Percentiles rank a stretch among this genome's conserved stretches.
Conservation (phyloP, 2,113 vertebrate genomes). For the Pygoscelis adeliae region DNA sequence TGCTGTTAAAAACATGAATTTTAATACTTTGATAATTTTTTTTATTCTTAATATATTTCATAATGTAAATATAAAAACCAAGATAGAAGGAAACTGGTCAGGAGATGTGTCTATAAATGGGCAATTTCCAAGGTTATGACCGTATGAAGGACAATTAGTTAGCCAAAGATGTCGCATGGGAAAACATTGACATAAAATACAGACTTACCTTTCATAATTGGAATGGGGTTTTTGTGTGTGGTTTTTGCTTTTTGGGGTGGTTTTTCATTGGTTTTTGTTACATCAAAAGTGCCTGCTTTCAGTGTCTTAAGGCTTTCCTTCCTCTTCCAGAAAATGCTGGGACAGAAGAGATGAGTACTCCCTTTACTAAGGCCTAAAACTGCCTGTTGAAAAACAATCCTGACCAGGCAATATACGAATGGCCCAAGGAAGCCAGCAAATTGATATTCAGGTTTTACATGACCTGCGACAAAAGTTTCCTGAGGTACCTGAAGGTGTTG, state of each 20-base stretch:
- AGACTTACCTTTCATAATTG: neutral
- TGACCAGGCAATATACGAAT: constrained; percentile 95
- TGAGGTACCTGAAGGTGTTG: constrained; percentile 96
- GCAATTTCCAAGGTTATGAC: neutral
- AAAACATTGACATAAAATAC: neutral
- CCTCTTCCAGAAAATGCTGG: constrained; percentile 86
- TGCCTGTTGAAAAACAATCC: constrained; percentile 82
- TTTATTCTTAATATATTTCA: neutral
- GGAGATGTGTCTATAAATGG: neutral
- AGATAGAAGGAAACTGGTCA: neutral
- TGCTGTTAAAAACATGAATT: neutral
- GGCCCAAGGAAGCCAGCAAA: constrained; percentile 99
- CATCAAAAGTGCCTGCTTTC: neutral
- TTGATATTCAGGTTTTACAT: constrained; percentile 99
- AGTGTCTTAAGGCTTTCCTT: constrained; percentile 36
- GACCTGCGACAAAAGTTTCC: constrained; percentile 99
- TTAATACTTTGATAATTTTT: neutral
- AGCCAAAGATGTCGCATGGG: rapidly evolving
- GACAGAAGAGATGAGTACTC: constrained; percentile 84
- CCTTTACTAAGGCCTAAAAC: constrained; percentile 82
- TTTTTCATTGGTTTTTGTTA: neutral
- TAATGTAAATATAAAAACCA: neutral
- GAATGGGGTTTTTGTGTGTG: neutral
- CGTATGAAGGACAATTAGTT: neutral
- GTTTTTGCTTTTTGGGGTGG: neutral